These are phyloP conservation scores for Drosophila neonasuta DNA, from an alignment of 2,888 invertebrate genomes.

Conservation along the genomic window DNA sequence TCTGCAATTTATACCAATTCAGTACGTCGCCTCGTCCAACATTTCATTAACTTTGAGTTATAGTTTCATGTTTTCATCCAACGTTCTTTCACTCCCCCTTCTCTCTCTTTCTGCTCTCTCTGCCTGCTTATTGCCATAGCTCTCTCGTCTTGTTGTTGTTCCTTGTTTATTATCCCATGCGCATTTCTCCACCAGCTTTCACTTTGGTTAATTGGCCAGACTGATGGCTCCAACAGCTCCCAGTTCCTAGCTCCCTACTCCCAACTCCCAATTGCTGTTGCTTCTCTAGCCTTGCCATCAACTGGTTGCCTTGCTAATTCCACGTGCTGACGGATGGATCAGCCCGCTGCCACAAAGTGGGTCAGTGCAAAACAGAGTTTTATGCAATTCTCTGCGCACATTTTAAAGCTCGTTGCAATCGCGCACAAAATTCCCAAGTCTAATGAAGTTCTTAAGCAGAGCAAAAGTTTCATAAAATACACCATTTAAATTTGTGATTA, in stretches of 20 bases:
- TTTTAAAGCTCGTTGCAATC: not conserved
- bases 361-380: slow-evolving; percentile 8
- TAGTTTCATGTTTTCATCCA: slow-evolving; percentile 46
- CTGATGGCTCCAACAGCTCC: slow-evolving; percentile 17
- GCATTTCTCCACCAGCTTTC: slow-evolving; percentile 30
- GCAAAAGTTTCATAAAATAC: too few species aligned
- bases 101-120: not conserved
- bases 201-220: slow-evolving; percentile 61
- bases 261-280: not conserved
- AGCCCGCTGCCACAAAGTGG: slow-evolving; percentile 19
- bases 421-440: too few species aligned
- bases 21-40: slow-evolving; percentile 54
- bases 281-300: slow-evolving; percentile 2
- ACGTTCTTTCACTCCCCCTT: not conserved
- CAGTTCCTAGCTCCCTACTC: not conserved
- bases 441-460: too few species aligned
- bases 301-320: slow-evolving; percentile 8
- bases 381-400: slow-evolving; percentile 8
- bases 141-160: not conserved
- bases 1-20: slow-evolving; percentile 66
- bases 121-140: not conserved
- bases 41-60: slow-evolving; percentile 67
- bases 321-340: not conserved
- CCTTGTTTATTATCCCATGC: slow-evolving; percentile 1
- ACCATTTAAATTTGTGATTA: too few species aligned